Percentiles rank a stretch among this genome's conserved stretches.
These are phyloP conservation scores for Lytechinus variegatus DNA, from an alignment of 35 echinoderm and acorn worm species.

Conservation along the genomic window DNA sequence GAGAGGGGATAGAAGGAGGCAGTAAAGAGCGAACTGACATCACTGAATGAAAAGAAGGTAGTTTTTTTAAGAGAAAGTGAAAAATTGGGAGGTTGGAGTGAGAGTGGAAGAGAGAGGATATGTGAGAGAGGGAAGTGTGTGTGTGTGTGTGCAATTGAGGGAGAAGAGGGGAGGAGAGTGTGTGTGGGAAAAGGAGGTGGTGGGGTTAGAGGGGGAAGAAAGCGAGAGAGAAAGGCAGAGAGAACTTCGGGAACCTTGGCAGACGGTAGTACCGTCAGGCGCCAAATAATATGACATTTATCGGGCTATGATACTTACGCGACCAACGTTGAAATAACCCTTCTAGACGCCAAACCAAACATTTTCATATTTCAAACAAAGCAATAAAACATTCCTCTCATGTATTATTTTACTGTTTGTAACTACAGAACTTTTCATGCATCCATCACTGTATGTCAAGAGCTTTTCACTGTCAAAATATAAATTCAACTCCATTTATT, in stretches of 20 bases:
- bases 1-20: background rate
- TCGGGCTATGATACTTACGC: background rate
- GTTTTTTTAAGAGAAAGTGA: background rate
- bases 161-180: background rate
- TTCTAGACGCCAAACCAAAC: background rate
- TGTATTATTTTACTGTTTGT: background rate
- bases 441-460: background rate
- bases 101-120: background rate
- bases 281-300: background rate
- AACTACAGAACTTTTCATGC: background rate
- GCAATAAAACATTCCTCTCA: background rate
- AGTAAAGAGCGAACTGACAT: too few relatives aligned
- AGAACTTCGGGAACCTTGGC: background rate
- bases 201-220: background rate
- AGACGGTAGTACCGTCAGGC: background rate
- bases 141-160: slow-evolving; percentile 2
- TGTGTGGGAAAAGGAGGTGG: background rate
- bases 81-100: background rate
- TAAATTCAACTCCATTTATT: background rate
- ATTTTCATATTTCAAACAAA: background rate
- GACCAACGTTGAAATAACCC: background rate
- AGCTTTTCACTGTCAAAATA: background rate
- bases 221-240: background rate
- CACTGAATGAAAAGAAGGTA: too few relatives aligned
- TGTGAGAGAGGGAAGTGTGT: background rate